phyloP scores from a whole-genome alignment of 2,797 vertebrate species.

The Podarcis siculus region DNA sequence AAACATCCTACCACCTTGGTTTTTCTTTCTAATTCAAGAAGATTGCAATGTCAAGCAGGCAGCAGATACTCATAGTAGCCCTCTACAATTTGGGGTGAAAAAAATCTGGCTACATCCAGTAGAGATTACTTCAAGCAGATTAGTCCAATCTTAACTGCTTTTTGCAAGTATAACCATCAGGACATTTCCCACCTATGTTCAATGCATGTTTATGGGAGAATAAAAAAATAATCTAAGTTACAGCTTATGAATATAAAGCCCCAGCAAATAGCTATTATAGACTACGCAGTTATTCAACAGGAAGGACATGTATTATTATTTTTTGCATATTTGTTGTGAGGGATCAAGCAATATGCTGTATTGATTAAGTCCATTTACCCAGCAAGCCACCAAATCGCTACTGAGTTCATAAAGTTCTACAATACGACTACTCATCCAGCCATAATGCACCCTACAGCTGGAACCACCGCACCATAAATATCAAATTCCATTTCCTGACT shows the following conservation, averaged over 20 bases:
- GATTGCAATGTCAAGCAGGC: neutral
- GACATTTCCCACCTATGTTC: neutral
- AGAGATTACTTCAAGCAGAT: neutral
- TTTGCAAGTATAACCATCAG: neutral
- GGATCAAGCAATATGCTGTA: neutral
- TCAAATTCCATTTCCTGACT: neutral
- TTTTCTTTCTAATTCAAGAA: neutral
- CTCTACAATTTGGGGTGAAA: no score
- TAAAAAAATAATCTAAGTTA: neutral
- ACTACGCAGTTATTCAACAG: neutral
- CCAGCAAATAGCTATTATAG: neutral
- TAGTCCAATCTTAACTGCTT: neutral
- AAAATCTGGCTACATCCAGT: no score
- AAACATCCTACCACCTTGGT: no score
- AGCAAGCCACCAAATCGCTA: neutral
- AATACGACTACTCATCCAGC: neutral
- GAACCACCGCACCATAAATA: no score
- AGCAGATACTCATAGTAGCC: neutral
- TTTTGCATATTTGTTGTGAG: neutral
- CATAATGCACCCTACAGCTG: neutral
- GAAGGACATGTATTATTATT: neutral
- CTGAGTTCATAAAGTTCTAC: neutral
- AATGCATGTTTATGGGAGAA: neutral
- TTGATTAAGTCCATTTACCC: neutral
- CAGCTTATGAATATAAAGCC: neutral